phyloP scores from a whole-genome alignment of 2,888 invertebrate genomes.

The Pinctada fucata region DNA sequence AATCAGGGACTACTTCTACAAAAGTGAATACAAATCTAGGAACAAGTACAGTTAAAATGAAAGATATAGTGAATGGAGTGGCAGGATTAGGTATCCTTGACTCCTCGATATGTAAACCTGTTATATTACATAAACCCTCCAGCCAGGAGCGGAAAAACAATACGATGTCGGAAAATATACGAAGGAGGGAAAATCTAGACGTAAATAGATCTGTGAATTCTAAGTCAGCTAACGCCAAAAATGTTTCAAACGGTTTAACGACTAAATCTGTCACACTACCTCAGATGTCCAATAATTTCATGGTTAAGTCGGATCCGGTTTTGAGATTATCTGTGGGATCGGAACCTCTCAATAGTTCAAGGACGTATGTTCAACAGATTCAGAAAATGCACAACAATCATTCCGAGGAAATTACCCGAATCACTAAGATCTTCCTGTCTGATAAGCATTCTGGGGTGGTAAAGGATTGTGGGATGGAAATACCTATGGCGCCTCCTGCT shows the following conservation, averaged over 20 bases:
- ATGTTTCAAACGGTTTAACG: not conserved
- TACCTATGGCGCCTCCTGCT: slow-evolving; percentile 70
- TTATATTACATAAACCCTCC: slow-evolving; percentile 17
- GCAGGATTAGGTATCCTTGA: slow-evolving; percentile 13
- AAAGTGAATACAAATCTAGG: not conserved
- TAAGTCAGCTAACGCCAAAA: not conserved
- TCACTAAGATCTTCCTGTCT: slow-evolving; percentile 66
- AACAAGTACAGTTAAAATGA: not conserved
- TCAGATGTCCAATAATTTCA: slow-evolving; percentile 26
- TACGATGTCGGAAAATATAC: not conserved
- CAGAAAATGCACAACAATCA: not conserved
- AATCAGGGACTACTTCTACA: not conserved
- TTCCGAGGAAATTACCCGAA: slow-evolving; percentile 45
- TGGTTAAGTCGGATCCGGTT: slow-evolving; percentile 22
- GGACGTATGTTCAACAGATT: slow-evolving; percentile 4
- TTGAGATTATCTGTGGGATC: slow-evolving; percentile 4
- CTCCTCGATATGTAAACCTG: slow-evolving; percentile 22
- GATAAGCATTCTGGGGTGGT: slow-evolving; percentile 67
- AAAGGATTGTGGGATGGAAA: slow-evolving; percentile 62
- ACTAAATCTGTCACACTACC: slow-evolving; percentile 16
- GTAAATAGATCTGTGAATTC: not conserved
- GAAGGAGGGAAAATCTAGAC: not conserved
- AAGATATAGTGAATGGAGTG: not conserved
- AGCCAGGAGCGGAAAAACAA: not conserved
- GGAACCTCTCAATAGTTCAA: slow-evolving; percentile 1